Base-by-base conservation (phyloP, 2,888 invertebrate species). In the Cosmia pyralina region DNA sequence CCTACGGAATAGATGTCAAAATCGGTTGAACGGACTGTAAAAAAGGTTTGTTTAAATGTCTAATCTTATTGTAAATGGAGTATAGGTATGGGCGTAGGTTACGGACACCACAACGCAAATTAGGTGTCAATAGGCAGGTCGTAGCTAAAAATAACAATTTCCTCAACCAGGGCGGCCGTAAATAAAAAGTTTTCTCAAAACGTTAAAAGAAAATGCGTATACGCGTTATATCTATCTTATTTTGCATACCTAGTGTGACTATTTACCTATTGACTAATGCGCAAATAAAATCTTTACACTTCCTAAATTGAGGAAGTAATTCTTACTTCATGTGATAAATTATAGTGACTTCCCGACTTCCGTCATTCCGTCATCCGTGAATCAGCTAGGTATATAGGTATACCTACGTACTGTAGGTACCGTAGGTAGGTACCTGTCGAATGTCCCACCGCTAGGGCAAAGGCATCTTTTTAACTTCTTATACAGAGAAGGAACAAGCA, bases 271-370 rank as follows among this genome's bases (percentile, higher is more conserved):
- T 38, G 10, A 41, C 22, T 28, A n/a, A 38, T 46, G 11, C 44
- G 4, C 34, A 46, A 46, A 28, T 53, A n/a, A 22, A 15, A 64
- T n/a, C 15, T 52, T 28, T 57, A 6, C 67, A 38, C 38, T 38
- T 58, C 10, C 5, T 76, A 17, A 22, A 53, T 79, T 79, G n/a
- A 58, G 52, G 58, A 72, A 78, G 52, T 52, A 50, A 69, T 46
- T 71, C 55, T 28, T 41, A 28, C 15, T 50, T 60, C 11, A 55
- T 57, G 15, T 69, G 50, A 74, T 69, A n/a, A 52, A 74, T 66
- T 34, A 22, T 5, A 28, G 13, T 28, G 28, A 28, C 28, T 28
- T 28, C 28, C 28, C 28, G 6, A 52, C 38, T 72, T 58, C 78
- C 78, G 62, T 34, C 6, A 70, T 50, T 62, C 19, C 28, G 38